Percentiles rank a stretch among this genome's conserved stretches.
phyloP scores from a whole-genome alignment of 1,140 invertebrate species.

The Euwallacea similis region DNA sequence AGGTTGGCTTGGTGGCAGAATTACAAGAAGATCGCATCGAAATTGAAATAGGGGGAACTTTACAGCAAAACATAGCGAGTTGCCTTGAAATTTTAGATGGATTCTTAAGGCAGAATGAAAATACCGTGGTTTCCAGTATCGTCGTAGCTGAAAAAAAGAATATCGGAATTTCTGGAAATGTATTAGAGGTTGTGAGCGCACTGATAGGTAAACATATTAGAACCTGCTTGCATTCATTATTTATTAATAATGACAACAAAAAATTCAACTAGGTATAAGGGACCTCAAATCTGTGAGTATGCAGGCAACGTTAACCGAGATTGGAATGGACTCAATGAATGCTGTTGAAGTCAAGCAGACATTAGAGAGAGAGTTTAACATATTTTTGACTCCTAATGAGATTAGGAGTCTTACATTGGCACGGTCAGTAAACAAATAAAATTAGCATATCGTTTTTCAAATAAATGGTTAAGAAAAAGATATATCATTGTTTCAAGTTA shows the following conservation, averaged over 20 bases:
- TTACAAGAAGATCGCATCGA: constrained; percentile 80
- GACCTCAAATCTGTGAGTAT: constrained; percentile 56
- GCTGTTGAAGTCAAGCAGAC: constrained; percentile 78
- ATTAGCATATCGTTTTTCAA: background rate
- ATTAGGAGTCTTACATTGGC: constrained; percentile 57
- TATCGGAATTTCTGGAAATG: constrained; percentile 59
- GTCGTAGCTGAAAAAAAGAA: constrained; percentile 74
- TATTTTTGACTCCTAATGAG: constrained; percentile 63
- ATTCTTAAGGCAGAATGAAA: constrained; percentile 67
- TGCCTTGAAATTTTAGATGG: constrained; percentile 71
- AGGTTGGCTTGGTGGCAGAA: constrained; percentile 74
- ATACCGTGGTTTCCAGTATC: constrained; percentile 74
- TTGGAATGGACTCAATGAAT: constrained; percentile 89
- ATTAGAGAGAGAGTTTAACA: constrained; percentile 65
- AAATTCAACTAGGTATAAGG: constrained; percentile 20
- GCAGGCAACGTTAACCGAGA: constrained; percentile 73
- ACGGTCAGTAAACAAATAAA: background rate
- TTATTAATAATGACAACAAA: background rate
- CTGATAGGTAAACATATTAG: too few species aligned
- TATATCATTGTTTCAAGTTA: background rate
- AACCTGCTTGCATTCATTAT: too few species aligned
- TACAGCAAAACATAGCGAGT: constrained; percentile 82
- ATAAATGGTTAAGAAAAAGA: background rate
- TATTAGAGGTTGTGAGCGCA: constrained; percentile 58
- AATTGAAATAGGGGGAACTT: constrained; percentile 74